Conservation (phyloP, 2,888 invertebrate genomes). For the Nowickia ferox region DNA sequence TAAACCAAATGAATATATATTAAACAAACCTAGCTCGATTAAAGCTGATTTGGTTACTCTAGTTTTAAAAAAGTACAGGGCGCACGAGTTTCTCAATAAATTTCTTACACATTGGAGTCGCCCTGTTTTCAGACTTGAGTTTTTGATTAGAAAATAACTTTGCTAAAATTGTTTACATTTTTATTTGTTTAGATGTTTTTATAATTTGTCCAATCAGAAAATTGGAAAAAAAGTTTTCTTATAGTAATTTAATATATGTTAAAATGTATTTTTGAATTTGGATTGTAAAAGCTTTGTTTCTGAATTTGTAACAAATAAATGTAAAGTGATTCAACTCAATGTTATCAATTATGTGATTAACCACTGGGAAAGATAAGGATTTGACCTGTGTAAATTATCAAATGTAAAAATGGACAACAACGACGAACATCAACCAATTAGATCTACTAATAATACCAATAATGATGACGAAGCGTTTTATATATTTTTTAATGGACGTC, state of each 20-base stretch:
- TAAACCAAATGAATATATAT: too few relatives aligned
- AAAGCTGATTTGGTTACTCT: too few relatives aligned
- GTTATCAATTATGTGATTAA: constrained; percentile 43
- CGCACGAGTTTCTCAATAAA: background rate
- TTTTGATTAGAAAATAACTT: constrained; percentile 1
- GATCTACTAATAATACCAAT: constrained; percentile 19
- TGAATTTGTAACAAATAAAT: background rate
- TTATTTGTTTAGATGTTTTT: constrained; percentile 41
- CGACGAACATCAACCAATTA: constrained; percentile 27
- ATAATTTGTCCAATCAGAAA: background rate
- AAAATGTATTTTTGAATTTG: background rate
- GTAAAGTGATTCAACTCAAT: background rate
- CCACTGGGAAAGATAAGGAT: constrained; percentile 35
- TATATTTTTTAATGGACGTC: constrained; percentile 58
- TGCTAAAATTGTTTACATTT: constrained; percentile 62
- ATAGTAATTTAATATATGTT: background rate
- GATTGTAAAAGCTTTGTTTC: background rate
- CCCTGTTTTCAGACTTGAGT: constrained; percentile 20
- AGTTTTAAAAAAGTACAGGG: too few relatives aligned
- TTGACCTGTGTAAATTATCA: constrained; percentile 49
- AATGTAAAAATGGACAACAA: constrained; percentile 43
- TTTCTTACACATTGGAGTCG: background rate
- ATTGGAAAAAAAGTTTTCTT: background rate
- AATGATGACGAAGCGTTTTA: constrained; percentile 44
- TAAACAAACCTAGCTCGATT: too few relatives aligned